Conservation (phyloP, 2,113 vertebrate species). For the Myrmophylax atrothorax region DNA sequence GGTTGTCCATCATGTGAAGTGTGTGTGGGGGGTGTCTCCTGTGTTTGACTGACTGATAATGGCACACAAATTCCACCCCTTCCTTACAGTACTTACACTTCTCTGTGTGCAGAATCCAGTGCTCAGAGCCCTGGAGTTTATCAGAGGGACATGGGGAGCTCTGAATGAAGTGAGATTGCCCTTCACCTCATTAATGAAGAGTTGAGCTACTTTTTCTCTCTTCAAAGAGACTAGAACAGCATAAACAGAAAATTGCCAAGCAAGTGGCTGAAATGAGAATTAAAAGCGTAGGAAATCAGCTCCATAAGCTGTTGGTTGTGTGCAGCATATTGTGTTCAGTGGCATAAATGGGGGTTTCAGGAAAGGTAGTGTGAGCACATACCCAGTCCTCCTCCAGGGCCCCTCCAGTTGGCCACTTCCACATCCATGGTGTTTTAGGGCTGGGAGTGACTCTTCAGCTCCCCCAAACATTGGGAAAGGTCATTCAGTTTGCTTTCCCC, state of each 20-base stretch:
- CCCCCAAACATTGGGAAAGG: not conserved
- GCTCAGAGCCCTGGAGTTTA: fast-evolving
- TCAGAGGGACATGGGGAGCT: not conserved
- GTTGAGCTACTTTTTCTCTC: not conserved
- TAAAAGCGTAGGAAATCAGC: not conserved
- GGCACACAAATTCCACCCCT: not conserved
- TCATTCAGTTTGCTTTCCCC: not conserved
- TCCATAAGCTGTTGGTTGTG: fast-evolving
- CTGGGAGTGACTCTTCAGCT: not conserved
- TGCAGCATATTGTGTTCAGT: not conserved
- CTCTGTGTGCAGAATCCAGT: not conserved
- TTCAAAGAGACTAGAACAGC: not conserved
- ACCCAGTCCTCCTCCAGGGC: not conserved
- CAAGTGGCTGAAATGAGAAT: not conserved
- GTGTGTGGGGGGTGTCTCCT: not conserved
- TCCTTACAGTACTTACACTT: not conserved
- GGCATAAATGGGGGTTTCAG: not conserved
- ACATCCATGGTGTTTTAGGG: fast-evolving
- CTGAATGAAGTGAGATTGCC: not conserved
- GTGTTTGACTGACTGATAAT: not conserved
- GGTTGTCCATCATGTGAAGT: fast-evolving
- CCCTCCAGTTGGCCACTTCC: not conserved
- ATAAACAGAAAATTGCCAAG: not conserved
- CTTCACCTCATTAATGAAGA: not conserved
- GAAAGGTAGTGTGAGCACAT: fast-evolving